A percentile compares a stretch with the other conserved stretches of the same genome.
Conservation (phyloP, 2,888 invertebrate genomes). For the Brachynemurus nebulosus region DNA sequence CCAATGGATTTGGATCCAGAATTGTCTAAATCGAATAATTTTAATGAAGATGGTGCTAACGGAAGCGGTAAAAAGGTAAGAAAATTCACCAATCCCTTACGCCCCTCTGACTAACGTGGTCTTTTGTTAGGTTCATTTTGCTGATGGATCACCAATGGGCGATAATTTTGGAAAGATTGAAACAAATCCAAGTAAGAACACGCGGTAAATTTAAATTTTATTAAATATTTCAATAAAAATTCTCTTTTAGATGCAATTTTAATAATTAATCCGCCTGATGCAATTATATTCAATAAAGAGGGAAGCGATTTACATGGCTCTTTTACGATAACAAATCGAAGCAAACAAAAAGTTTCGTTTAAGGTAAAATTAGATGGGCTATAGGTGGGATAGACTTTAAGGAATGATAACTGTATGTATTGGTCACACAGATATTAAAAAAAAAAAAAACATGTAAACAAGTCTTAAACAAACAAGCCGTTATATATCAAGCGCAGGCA, state of each 20-base stretch:
- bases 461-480: too few relatives aligned
- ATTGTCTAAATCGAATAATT: conserved; percentile 13
- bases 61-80: conserved; percentile 39
- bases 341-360: conserved; percentile 39
- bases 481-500: too few relatives aligned
- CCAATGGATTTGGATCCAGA: conserved; percentile 36
- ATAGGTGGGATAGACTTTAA: too few relatives aligned
- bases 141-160: conserved; percentile 40
- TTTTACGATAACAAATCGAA: conserved; percentile 54
- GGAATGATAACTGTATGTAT: too few relatives aligned
- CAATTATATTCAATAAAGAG: conserved; percentile 51
- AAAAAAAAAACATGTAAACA: too few relatives aligned
- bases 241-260: conserved; percentile 39
- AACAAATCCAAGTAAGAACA: conserved; percentile 24
- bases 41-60: conserved; percentile 30
- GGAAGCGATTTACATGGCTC: conserved; percentile 53
- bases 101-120: background rate
- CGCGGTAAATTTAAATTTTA: too few relatives aligned
- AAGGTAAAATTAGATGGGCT: too few relatives aligned
- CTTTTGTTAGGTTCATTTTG: conserved; percentile 48
- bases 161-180: conserved; percentile 28
- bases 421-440: too few relatives aligned
- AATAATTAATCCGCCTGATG: conserved; percentile 49
- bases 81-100: background rate
- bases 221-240: too few relatives aligned